Conservation (phyloP, 1,140 invertebrate genomes). For the Coboldia fuscipes region DNA sequence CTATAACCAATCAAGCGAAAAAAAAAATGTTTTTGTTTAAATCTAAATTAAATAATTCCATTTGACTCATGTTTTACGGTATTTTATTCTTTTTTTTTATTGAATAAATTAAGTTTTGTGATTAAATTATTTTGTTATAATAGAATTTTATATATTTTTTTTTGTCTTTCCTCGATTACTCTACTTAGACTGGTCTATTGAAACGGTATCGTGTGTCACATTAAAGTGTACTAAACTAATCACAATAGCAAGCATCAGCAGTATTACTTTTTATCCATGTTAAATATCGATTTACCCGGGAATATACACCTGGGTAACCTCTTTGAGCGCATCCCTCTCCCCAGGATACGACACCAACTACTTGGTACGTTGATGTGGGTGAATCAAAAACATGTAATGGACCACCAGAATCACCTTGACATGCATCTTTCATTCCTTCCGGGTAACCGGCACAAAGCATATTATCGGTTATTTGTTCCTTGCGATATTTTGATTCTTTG, state of each 20-base stretch:
- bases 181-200: too few relatives aligned
- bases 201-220: too few relatives aligned
- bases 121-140: too few relatives aligned
- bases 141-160: too few relatives aligned
- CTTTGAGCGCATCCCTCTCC: constrained; percentile 59
- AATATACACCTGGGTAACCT: constrained; percentile 69
- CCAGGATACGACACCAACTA: constrained; percentile 47
- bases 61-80: too few relatives aligned
- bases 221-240: too few relatives aligned
- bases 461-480: constrained; percentile 52
- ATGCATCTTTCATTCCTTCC: constrained; percentile 52
- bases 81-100: too few relatives aligned
- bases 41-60: too few relatives aligned
- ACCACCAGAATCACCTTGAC: constrained; percentile 48
- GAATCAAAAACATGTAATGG: constrained; percentile 31
- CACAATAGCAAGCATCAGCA: constrained; percentile 41
- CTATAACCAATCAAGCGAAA: too few relatives aligned
- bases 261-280: constrained; percentile 49
- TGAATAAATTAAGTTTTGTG: too few relatives aligned
- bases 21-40: too few relatives aligned
- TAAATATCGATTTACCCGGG: constrained; percentile 50
- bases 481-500: constrained; percentile 37
- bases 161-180: too few relatives aligned
- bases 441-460: constrained; percentile 68
- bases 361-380: constrained; percentile 8